phyloP scores from a whole-genome alignment of 2,113 vertebrate species.

The Pteruthius melanotis region DNA sequence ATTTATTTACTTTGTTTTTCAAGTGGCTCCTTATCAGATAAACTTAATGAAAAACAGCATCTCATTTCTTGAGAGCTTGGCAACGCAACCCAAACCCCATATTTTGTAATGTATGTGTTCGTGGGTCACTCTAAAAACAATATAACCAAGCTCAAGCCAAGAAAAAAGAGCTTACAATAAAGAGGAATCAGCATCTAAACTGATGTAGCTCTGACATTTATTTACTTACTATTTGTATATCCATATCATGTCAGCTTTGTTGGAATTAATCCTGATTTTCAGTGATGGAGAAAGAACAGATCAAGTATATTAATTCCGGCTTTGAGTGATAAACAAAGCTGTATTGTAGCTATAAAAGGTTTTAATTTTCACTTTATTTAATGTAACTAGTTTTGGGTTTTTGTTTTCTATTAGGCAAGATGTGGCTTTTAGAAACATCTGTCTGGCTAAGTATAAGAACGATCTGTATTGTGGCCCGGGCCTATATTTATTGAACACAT shows the following conservation, averaged over 20 bases:
- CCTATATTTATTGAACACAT: neutral
- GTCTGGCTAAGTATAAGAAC: neutral
- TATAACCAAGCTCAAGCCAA: neutral
- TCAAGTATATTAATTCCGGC: neutral
- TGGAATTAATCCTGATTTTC: neutral
- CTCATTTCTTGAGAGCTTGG: neutral
- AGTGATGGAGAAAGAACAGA: neutral
- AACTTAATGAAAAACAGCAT: neutral
- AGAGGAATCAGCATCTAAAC: neutral
- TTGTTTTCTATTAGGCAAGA: neutral
- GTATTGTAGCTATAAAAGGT: neutral
- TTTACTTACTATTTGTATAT: neutral
- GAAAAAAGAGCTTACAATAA: neutral
- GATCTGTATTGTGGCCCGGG: neutral
- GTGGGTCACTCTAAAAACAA: neutral
- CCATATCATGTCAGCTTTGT: neutral
- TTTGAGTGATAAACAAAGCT: neutral
- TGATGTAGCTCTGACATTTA: neutral
- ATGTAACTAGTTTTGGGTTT: neutral
- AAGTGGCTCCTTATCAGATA: constrained; percentile 9
- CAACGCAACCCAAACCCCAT: neutral
- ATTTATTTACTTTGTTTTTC: constrained; percentile 17
- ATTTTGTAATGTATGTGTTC: neutral
- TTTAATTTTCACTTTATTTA: neutral
- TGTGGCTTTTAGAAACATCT: neutral